Evolutionary conservation across 2,113 vertebrate species (phyloP).

Genomic region (Pedionomus torquatus): DNA sequence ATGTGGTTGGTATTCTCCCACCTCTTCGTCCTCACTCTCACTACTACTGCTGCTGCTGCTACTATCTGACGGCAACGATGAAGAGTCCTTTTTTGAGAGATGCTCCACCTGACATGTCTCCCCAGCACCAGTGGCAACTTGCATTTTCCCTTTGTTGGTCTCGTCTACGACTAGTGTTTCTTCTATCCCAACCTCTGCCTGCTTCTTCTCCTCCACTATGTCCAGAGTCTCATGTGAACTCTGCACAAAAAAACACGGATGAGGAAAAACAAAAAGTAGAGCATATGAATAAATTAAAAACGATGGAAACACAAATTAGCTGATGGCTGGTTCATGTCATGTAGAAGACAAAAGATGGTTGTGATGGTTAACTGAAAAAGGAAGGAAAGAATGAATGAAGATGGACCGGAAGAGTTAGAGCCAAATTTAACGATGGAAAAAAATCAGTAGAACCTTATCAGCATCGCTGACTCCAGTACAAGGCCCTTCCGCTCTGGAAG

Average conservation of each 20-base stretch:
- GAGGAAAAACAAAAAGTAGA: conserved; percentile 76
- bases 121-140: conserved; percentile 76
- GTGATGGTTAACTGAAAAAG: conserved; percentile 75
- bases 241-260: conserved; percentile 83
- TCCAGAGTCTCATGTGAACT: conserved; percentile 88
- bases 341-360: conserved; percentile 70
- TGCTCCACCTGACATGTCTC: conserved; percentile 73
- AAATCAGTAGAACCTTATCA: conserved; percentile 87
- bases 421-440: conserved; percentile 68
- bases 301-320: conserved; percentile 73
- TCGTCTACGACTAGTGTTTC: conserved; percentile 88
- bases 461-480: conserved; percentile 85
- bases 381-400: conserved; percentile 61
- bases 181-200: conserved; percentile 92
- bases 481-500: conserved; percentile 79
- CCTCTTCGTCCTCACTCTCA: conserved; percentile 90
- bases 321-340: conserved; percentile 74
- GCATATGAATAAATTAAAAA: conserved; percentile 82
- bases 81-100: conserved; percentile 75
- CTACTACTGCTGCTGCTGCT: conserved; percentile 83
- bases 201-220: conserved; percentile 86
- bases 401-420: conserved; percentile 60
- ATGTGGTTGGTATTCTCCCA: conserved; percentile 90
- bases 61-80: conserved; percentile 84
- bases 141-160: conserved; percentile 80